Conservation (phyloP, 2,888 invertebrate species). For the Cheiracanthium punctorium region DNA sequence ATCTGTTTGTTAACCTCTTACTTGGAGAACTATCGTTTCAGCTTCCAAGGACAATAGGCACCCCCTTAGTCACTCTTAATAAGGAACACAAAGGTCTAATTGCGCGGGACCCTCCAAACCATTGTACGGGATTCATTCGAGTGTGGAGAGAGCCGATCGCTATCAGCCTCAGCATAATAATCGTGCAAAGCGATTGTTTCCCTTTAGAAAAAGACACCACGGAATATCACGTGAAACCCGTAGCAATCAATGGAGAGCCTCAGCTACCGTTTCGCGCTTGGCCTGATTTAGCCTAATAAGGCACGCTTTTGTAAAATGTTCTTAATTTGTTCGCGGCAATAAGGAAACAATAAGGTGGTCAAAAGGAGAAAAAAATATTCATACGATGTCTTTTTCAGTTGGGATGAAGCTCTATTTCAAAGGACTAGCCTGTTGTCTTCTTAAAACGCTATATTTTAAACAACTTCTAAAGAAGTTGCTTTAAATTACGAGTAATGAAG, state of each 20-base stretch:
- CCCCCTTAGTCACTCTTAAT: conserved; percentile 66
- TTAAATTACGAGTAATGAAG: no score
- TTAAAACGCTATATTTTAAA: no score
- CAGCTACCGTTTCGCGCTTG: conserved; percentile 52
- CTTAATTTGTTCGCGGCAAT: conserved; percentile 43
- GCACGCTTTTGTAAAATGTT: conserved; percentile 59
- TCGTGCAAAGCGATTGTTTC: conserved; percentile 61
- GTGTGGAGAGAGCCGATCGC: conserved; percentile 50
- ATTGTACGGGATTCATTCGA: conserved; percentile 54
- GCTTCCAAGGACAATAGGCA: conserved; percentile 56
- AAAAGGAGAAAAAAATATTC: no score
- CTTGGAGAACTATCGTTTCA: conserved; percentile 50
- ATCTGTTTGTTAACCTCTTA: conserved; percentile 60
- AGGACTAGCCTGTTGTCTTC: no score
- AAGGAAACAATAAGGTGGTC: no score
- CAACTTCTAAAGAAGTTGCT: no score
- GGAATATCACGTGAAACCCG: conserved; percentile 46
- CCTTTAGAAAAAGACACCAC: conserved; percentile 40
- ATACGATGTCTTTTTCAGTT: no score
- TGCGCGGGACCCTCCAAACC: conserved; percentile 46
- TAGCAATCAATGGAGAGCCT: conserved; percentile 31
- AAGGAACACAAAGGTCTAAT: conserved; percentile 66
- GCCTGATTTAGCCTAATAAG: conserved; percentile 66
- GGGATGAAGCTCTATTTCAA: no score
- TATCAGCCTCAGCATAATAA: conserved; percentile 42